Evolutionary conservation across 2,113 vertebrate genomes (phyloP).

Genomic region (Dinomys branickii): DNA sequence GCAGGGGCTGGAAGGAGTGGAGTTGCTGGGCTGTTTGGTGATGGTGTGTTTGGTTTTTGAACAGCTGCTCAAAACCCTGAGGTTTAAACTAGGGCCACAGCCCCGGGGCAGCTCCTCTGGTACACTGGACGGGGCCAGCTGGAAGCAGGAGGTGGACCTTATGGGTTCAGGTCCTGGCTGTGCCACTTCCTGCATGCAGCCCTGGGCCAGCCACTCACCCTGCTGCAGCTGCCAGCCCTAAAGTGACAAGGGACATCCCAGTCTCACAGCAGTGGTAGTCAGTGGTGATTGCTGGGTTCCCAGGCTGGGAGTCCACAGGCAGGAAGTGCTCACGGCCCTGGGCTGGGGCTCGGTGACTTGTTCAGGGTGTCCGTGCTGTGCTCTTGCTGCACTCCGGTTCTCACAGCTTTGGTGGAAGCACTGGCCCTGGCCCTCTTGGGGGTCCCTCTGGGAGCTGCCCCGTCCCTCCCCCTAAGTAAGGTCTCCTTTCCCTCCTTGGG

Average conservation of each 20-base stretch:
- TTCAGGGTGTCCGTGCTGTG: not conserved
- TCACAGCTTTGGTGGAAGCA: accelerated
- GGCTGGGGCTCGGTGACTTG: accelerated
- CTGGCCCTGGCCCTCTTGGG: not conserved
- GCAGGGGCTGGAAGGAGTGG: not conserved
- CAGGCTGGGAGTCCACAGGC: too few relatives aligned
- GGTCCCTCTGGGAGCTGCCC: not conserved
- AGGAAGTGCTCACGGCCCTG: not conserved
- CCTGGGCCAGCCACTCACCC: not conserved
- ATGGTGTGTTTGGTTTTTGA: not conserved
- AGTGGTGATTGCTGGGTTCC: not conserved
- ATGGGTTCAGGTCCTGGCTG: not conserved
- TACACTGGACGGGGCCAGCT: not conserved
- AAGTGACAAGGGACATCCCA: not conserved
- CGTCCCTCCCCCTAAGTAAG: not conserved
- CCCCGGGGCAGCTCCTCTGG: not conserved
- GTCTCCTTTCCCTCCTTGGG: not conserved
- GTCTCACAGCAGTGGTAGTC: not conserved
- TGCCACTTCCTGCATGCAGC: not conserved
- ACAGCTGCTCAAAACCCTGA: not conserved
- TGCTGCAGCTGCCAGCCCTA: not conserved
- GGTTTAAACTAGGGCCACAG: not conserved
- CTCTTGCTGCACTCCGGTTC: not conserved
- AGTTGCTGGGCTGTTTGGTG: not conserved
- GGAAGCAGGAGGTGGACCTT: not conserved